A percentile compares a stretch with the other conserved stretches of the same genome.
Evolutionary conservation across 2,113 vertebrate species (phyloP).

Genomic region (Maccullochella peelii): DNA sequence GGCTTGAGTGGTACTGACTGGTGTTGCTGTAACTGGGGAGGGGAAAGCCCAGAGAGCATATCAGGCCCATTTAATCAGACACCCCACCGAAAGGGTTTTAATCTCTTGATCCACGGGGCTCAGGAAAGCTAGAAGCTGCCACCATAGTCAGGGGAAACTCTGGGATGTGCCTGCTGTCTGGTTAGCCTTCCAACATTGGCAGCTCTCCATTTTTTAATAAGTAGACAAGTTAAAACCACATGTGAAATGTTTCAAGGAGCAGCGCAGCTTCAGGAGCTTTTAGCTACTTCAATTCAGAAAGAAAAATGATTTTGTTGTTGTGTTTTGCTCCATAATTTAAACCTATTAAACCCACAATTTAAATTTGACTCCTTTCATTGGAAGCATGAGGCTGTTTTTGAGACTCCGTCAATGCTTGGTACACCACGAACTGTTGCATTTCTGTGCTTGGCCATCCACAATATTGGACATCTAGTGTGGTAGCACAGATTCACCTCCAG

Average conservation of each 20-base stretch:
- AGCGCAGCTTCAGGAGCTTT: background rate
- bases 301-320: background rate
- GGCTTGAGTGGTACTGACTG: constrained; percentile 26
- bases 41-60: constrained; percentile 67
- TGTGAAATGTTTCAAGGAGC: constrained; percentile 21
- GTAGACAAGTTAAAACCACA: constrained; percentile 35
- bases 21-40: constrained; percentile 35
- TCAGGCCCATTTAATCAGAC: constrained; percentile 77
- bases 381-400: background rate
- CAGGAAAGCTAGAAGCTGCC: constrained; percentile 72
- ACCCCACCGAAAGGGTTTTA: constrained; percentile 69
- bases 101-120: constrained; percentile 79
- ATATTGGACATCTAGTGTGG: background rate
- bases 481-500: constrained; percentile 39
- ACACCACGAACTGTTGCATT: background rate
- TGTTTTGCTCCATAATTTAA: constrained; percentile 21
- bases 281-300: constrained; percentile 7
- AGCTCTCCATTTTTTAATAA: constrained; percentile 21
- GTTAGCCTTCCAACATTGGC: constrained; percentile 18
- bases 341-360: constrained; percentile 10
- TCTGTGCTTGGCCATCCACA: constrained; percentile 18
- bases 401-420: background rate
- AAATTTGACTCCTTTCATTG: background rate
- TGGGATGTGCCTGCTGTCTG: constrained; percentile 30
- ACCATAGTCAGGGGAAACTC: constrained; percentile 39